These are phyloP conservation scores for Rhagonycha fulva DNA, from an alignment of 2,888 invertebrate species.

Conservation along the genomic window DNA sequence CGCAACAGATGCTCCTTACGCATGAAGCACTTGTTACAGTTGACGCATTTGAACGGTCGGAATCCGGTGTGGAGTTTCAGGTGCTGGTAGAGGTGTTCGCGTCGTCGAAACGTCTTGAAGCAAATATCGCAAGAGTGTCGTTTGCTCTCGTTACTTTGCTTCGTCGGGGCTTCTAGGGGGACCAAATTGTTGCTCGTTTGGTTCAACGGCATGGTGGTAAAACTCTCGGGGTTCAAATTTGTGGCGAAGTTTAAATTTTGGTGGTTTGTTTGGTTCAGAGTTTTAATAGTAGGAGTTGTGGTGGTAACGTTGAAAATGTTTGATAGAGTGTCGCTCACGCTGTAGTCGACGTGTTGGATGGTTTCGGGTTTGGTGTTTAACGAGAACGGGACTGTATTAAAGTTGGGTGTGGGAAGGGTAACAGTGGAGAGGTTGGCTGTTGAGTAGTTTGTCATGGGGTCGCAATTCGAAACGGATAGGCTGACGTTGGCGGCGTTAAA, in stretches of 20 bases:
- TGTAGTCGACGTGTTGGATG: not conserved
- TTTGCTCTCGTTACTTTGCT: slow-evolving; percentile 13
- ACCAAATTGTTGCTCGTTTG: not conserved
- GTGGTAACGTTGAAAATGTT: not conserved
- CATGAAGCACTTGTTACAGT: slow-evolving; percentile 69
- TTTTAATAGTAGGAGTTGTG: not conserved
- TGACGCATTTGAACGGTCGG: slow-evolving; percentile 67
- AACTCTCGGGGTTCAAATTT: not conserved
- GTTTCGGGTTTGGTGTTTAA: not conserved
- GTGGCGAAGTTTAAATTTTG: not conserved
- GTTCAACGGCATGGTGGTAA: not conserved
- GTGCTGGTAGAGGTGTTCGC: slow-evolving; percentile 72
- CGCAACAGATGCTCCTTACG: slow-evolving; percentile 71
- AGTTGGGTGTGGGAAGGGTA: not conserved
- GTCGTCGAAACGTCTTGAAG: slow-evolving; percentile 67
- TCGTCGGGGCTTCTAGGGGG: not conserved
- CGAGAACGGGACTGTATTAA: not conserved
- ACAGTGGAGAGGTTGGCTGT: not conserved
- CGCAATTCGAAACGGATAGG: not conserved
- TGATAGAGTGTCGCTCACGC: not conserved
- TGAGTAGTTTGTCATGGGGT: not conserved
- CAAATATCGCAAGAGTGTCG: slow-evolving; percentile 61
- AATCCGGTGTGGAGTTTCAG: slow-evolving; percentile 69
- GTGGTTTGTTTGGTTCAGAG: not conserved
- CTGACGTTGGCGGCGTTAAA: not conserved